A percentile compares a stretch with the other conserved stretches of the same genome.
These are phyloP conservation scores for Argyresthia albistria DNA, from an alignment of 2,888 invertebrate species.

Conservation along the genomic window DNA sequence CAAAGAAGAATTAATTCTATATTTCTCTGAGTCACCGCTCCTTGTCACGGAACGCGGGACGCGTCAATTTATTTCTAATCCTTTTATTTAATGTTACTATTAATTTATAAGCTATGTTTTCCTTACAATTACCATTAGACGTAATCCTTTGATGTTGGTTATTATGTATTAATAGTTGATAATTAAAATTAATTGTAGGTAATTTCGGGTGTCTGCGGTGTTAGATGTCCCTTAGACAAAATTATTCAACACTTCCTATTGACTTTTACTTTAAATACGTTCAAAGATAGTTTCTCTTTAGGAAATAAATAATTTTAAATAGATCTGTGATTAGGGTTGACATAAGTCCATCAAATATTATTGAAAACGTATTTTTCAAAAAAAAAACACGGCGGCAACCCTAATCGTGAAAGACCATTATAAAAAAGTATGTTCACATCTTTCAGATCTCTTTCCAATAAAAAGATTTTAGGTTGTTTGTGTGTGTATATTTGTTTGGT, in stretches of 20 bases:
- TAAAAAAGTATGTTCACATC: neutral
- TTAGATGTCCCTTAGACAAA: slow-evolving; percentile 3
- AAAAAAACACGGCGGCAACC: neutral
- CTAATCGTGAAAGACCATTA: neutral
- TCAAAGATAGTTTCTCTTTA: neutral
- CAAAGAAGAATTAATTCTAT: slow-evolving; percentile 33
- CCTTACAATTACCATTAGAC: slow-evolving; percentile 53
- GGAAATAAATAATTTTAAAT: neutral
- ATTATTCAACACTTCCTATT: neutral
- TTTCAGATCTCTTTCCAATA: slow-evolving; percentile 42
- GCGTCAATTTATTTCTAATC: slow-evolving; percentile 25
- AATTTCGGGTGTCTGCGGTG: slow-evolving; percentile 4
- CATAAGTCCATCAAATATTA: neutral
- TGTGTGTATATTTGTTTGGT: slow-evolving; percentile 65
- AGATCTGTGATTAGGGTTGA: neutral
- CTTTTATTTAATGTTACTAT: slow-evolving; percentile 65
- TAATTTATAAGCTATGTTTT: slow-evolving; percentile 56
- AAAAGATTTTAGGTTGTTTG: slow-evolving; percentile 31
- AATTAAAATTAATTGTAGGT: slow-evolving; percentile 6
- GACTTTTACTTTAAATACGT: neutral
- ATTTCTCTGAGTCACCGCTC: slow-evolving; percentile 14
- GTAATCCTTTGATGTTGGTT: slow-evolving; percentile 54
- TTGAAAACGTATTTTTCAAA: neutral
- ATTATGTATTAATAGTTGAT: slow-evolving; percentile 39
- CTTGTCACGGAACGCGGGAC: neutral